These are phyloP conservation scores for Copidosoma aretas DNA, from an alignment of 2,888 invertebrate genomes.

Conservation along the genomic window DNA sequence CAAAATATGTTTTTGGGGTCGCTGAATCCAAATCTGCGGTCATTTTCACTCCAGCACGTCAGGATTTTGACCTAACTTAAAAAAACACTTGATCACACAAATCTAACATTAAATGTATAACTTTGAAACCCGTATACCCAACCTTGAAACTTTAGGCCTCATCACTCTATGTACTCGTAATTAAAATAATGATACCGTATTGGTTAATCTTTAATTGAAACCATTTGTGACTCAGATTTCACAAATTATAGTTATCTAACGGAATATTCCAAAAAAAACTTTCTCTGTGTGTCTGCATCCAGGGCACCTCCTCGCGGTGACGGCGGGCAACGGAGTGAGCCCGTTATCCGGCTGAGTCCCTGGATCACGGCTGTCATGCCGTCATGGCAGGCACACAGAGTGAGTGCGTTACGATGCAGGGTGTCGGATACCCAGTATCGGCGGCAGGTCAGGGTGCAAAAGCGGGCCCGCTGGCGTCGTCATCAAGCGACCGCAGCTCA, in stretches of 20 bases:
- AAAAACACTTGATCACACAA: too few relatives aligned
- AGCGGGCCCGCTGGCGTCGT: constrained; percentile 33
- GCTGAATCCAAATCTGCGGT: too few relatives aligned
- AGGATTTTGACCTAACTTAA: too few relatives aligned
- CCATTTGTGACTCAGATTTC: not conserved
- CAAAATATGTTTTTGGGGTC: too few relatives aligned
- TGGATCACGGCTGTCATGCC: constrained; percentile 35
- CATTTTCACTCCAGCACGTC: too few relatives aligned
- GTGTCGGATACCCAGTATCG: constrained; percentile 36
- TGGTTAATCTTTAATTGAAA: too few relatives aligned
- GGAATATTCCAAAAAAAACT: constrained; percentile 17
- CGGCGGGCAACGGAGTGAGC: constrained; percentile 29
- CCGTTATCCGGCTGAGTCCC: constrained; percentile 32
- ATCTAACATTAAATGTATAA: too few relatives aligned
- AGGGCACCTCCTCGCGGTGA: too few relatives aligned
- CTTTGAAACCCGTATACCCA: too few relatives aligned
- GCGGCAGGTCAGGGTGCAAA: constrained; percentile 31
- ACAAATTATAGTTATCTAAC: not conserved
- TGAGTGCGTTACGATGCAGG: constrained; percentile 28
- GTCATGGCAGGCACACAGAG: constrained; percentile 37
- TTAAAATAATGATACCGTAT: too few relatives aligned
- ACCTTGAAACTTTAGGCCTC: too few relatives aligned
- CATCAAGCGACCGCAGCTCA: constrained; percentile 38
- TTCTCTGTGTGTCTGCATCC: constrained; percentile 28
- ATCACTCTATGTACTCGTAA: too few relatives aligned